Evolutionary conservation across 35 echinoderm and acorn worm genomes (phyloP), one percentile per base, ranked within the genome.

Genomic region (Acanthaster planci): DNA sequence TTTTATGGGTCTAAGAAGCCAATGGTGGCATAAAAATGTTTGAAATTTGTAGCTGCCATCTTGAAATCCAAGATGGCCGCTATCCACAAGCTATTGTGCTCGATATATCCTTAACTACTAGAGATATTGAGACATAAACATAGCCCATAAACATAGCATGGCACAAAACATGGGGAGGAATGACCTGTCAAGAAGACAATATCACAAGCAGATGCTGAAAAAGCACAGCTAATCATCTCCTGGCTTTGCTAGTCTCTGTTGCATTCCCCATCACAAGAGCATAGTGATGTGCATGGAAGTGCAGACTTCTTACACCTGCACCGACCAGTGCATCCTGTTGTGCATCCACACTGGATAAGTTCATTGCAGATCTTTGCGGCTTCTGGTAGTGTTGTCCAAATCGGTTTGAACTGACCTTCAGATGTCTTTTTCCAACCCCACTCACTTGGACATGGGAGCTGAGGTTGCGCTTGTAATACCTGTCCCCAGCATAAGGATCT

Each of bases 301-400:
- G n/a, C n/a, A n/a, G n/a, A n/a, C n/a, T n/a, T n/a, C n/a, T n/a
- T n/a, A n/a, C 42, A 47, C 42, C 12, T 47, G 42, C 42, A 47
- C 55, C 40, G 12, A 10, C 51, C 77, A 17, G 2, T 7, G 53
- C 86, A 87, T 5, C 77, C 53, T 39, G 50, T 57, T 17, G 52
- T 87, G 52, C 86, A 87, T 2, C 31, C 52, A 59, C 86, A 87
- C 9, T 51, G 37, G 36, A 54, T 19, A 14, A 86, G 84, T 86
- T 76, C 72, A 76, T 31, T 7, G 27, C 38, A 86, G 7, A 67
- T 17, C 77, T n/a, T 34, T 9, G 18, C 21, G 18, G 42, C 52
- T 27, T 50, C 40, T 19, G 39, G 84, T 12, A 76, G 86, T 7
- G 31, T 87, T 15, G 21, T 80, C 86, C 75, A 87, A 8, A 42